Percentiles rank a stretch among this genome's conserved stretches.
Evolutionary conservation across 1,140 invertebrate genomes (phyloP).

Genomic region (Araneus ventricosus): DNA sequence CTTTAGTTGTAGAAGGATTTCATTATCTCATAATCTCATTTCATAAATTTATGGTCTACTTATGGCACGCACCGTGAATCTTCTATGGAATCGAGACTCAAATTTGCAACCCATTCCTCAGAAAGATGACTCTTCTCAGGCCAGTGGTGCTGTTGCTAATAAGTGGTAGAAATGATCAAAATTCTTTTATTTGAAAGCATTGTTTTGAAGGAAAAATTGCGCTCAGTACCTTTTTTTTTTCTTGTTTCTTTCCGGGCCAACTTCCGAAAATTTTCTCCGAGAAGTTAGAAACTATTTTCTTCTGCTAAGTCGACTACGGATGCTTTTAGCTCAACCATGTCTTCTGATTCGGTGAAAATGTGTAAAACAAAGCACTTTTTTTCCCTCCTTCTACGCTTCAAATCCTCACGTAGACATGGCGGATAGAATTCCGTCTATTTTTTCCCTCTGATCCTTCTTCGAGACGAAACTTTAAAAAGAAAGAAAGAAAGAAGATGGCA

Average conservation of each 20-base stretch:
- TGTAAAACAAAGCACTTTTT: slow-evolving; percentile 16
- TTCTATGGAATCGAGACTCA: no score
- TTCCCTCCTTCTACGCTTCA: neutral
- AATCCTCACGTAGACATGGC: neutral
- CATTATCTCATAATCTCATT: no score
- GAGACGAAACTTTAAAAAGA: slow-evolving; percentile 25
- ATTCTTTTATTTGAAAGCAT: no score
- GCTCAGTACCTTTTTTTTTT: neutral
- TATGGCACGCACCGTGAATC: no score
- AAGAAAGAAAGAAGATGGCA: neutral
- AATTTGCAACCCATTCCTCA: no score
- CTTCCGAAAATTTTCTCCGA: neutral
- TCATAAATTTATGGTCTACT: no score
- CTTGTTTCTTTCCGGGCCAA: neutral
- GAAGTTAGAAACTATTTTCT: neutral
- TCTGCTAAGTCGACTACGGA: neutral
- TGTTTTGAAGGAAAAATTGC: neutral
- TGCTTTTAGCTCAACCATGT: neutral
- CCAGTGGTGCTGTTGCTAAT: no score
- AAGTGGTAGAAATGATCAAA: no score
- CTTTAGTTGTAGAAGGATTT: no score
- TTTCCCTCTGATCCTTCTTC: neutral
- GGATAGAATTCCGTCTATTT: no score
- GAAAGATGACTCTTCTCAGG: no score
- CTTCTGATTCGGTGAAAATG: neutral